A percentile compares a stretch with the other conserved stretches of the same genome.
Evolutionary conservation across 2,888 invertebrate genomes (phyloP).

Genomic region (Brenthis daphne): DNA sequence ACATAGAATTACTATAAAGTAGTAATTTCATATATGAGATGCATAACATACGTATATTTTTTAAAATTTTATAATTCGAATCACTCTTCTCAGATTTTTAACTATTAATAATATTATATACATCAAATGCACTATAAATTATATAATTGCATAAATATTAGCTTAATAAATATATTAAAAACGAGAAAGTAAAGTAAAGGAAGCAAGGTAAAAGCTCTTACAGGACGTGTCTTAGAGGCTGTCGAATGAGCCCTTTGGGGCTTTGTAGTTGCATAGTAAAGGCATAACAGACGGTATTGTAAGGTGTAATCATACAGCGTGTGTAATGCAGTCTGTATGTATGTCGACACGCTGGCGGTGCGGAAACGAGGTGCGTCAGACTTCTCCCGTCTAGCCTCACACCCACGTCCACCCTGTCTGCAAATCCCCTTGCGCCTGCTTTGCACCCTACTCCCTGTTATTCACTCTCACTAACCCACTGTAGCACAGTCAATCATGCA

Average conservation of each 20-base stretch:
- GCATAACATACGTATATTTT: no score
- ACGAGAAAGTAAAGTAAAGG: constrained; percentile 10
- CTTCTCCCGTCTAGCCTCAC: constrained; percentile 79
- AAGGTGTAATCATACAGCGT: constrained; percentile 48
- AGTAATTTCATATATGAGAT: no score
- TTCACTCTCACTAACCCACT: constrained; percentile 83
- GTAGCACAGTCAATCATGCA: constrained; percentile 78
- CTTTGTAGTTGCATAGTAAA: constrained; percentile 41
- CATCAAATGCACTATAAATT: no score
- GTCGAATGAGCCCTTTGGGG: constrained; percentile 38
- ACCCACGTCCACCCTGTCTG: constrained; percentile 70
- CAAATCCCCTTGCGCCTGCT: constrained; percentile 51
- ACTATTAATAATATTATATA: no score
- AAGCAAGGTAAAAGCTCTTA: constrained; percentile 22
- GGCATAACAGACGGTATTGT: constrained; percentile 57
- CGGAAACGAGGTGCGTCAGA: constrained; percentile 75
- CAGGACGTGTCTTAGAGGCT: constrained; percentile 34
- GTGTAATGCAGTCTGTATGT: constrained; percentile 56
- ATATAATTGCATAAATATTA: no score
- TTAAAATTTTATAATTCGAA: no score
- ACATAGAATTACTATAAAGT: no score
- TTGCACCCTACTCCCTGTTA: constrained; percentile 58
- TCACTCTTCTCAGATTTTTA: no score
- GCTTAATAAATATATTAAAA: background rate
- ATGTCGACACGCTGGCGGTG: constrained; percentile 60